Evolutionary conservation across 2,113 vertebrate genomes (phyloP).

Genomic region (Pelodiscus sinensis): DNA sequence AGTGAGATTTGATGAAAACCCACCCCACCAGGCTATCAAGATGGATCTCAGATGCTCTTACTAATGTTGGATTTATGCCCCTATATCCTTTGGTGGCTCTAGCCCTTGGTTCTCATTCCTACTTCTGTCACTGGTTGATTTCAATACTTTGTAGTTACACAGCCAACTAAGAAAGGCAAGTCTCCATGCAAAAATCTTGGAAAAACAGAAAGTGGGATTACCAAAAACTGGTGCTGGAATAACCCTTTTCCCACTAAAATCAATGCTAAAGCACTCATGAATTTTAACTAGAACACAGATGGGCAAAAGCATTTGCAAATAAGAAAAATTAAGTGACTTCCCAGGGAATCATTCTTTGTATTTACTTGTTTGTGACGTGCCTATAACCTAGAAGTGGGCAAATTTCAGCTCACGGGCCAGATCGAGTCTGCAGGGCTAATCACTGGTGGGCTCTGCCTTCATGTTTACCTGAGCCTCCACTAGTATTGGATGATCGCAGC

Average conservation of each 20-base stretch:
- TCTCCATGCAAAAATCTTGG: neutral
- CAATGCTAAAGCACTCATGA: neutral
- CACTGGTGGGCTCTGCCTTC: too few species aligned
- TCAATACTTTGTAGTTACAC: neutral
- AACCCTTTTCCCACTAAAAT: neutral
- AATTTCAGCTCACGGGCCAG: too few species aligned
- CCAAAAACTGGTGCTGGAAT: neutral
- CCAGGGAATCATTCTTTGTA: neutral
- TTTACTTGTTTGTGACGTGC: neutral
- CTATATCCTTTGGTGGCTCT: neutral
- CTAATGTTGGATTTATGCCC: neutral
- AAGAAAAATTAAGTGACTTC: neutral
- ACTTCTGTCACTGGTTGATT: neutral
- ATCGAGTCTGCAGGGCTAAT: too few species aligned
- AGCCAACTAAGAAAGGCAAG: neutral
- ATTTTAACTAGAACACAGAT: neutral
- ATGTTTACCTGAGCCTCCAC: too few species aligned
- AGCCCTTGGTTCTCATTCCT: neutral
- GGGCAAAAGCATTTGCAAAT: neutral
- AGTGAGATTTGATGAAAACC: too few species aligned
- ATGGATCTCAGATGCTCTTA: too few species aligned
- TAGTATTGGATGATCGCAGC: too few species aligned
- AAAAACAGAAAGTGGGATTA: neutral
- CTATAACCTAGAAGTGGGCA: neutral
- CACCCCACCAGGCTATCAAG: too few species aligned